Conservation (phyloP, 1,140 invertebrate species). For the Procambarus clarkii region DNA sequence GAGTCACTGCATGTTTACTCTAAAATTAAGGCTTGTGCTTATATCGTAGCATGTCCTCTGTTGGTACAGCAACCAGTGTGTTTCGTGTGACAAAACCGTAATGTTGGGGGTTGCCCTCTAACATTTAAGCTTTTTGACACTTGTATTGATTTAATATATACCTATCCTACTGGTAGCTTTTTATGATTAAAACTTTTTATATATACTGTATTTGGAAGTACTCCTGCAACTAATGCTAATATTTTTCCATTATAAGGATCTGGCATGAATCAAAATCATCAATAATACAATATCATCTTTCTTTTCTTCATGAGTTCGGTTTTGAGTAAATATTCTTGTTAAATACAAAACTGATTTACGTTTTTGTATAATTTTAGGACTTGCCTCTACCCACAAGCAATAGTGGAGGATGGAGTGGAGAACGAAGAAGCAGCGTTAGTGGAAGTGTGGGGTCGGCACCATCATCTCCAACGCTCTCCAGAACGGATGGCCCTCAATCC, state of each 20-base stretch:
- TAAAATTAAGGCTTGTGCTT: neutral
- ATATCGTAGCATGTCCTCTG: neutral
- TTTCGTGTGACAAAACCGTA: neutral
- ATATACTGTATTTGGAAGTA: neutral
- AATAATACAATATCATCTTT: neutral
- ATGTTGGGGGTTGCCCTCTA: neutral
- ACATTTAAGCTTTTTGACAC: neutral
- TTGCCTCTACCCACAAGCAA: slow-evolving; percentile 47
- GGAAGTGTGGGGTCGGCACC: slow-evolving; percentile 73
- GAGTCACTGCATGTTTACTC: slow-evolving; percentile 15
- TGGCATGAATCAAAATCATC: neutral
- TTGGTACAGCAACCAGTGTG: neutral
- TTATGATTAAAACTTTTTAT: neutral
- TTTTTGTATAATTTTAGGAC: slow-evolving; percentile 3
- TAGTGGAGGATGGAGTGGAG: slow-evolving; percentile 18
- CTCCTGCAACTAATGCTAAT: neutral
- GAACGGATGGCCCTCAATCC: slow-evolving; percentile 51
- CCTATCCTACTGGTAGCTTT: neutral
- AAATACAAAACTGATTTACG: neutral
- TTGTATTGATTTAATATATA: neutral
- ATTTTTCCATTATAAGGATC: neutral
- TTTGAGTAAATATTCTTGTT: neutral
- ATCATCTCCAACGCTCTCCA: slow-evolving; percentile 71
- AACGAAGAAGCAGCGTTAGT: slow-evolving; percentile 54
- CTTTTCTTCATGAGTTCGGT: neutral